Evolutionary conservation across 2,113 vertebrate genomes (phyloP).

Genomic region (Ictalurus punctatus): DNA sequence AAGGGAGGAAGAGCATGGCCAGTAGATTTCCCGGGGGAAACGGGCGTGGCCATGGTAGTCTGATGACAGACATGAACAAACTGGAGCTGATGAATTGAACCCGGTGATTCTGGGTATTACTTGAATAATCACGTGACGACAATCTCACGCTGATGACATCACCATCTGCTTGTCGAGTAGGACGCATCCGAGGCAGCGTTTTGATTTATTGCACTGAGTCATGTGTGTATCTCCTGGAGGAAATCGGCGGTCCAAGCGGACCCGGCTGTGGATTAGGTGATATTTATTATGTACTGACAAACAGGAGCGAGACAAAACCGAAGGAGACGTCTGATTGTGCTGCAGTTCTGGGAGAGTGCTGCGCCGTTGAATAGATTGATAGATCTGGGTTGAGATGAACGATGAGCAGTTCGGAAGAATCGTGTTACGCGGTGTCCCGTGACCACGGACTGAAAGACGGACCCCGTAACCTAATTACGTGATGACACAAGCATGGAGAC

Average conservation of each 20-base stretch:
- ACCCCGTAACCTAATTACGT: slow-evolving; percentile 56
- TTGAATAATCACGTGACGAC: not conserved
- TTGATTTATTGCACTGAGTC: slow-evolving; percentile 1
- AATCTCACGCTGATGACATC: slow-evolving; percentile 13
- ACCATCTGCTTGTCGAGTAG: not conserved
- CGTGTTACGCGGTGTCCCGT: slow-evolving; percentile 28
- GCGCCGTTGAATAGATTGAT: slow-evolving; percentile 26
- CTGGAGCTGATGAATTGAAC: not conserved
- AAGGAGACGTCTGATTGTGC: slow-evolving; percentile 25
- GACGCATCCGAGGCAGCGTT: not conserved
- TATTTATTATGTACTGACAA: slow-evolving; percentile 39
- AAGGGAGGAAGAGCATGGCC: not conserved
- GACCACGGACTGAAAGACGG: slow-evolving; percentile 58
- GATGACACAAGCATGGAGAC: slow-evolving; percentile 60
- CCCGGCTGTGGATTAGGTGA: slow-evolving; percentile 9
- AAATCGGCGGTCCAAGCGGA: slow-evolving; percentile 11
- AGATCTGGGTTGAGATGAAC: slow-evolving; percentile 45
- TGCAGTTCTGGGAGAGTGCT: not conserved
- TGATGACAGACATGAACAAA: not conserved
- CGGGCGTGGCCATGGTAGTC: not conserved
- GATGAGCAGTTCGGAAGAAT: slow-evolving; percentile 36
- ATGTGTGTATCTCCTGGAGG: slow-evolving; percentile 17
- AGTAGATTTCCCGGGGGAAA: not conserved
- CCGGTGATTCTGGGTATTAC: not conserved
- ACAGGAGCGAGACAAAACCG: slow-evolving; percentile 8